These are phyloP conservation scores for Hymenochirus boettgeri DNA, from an alignment of 2,113 vertebrate genomes.

Conservation along the genomic window DNA sequence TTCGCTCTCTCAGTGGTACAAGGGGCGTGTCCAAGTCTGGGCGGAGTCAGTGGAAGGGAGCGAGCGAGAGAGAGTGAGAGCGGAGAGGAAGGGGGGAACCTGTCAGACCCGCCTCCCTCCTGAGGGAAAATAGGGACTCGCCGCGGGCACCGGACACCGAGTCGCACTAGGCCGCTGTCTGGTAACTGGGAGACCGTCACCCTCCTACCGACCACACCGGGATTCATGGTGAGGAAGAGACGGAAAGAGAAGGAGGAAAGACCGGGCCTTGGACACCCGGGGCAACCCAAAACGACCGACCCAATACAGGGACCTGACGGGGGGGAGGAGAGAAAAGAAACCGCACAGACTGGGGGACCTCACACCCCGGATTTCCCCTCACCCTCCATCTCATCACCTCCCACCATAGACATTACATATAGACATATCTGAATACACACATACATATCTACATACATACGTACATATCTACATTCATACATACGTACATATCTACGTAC, in stretches of 20 bases:
- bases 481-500: no score
- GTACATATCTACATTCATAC: no score
- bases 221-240: constrained; percentile 29
- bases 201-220: constrained; percentile 37
- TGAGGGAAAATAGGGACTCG: constrained; percentile 30
- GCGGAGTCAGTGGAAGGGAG: background rate
- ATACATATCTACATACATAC: no score
- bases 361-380: background rate
- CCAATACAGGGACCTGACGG: constrained; percentile 9
- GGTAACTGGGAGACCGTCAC: background rate
- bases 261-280: constrained; percentile 27
- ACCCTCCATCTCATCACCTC: background rate
- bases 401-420: no score
- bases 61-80: background rate
- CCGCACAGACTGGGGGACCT: background rate
- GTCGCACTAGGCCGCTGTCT: background rate
- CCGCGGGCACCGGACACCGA: background rate
- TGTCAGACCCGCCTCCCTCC: constrained; percentile 29
- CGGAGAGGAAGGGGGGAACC: background rate
- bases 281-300: constrained; percentile 15
- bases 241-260: constrained; percentile 10
- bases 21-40: no score
- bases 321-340: no score
- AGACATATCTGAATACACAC: no score
- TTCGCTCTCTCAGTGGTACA: constrained; percentile 27